Conservation (phyloP, 1,140 invertebrate genomes). For the Drosophila ambigua region DNA sequence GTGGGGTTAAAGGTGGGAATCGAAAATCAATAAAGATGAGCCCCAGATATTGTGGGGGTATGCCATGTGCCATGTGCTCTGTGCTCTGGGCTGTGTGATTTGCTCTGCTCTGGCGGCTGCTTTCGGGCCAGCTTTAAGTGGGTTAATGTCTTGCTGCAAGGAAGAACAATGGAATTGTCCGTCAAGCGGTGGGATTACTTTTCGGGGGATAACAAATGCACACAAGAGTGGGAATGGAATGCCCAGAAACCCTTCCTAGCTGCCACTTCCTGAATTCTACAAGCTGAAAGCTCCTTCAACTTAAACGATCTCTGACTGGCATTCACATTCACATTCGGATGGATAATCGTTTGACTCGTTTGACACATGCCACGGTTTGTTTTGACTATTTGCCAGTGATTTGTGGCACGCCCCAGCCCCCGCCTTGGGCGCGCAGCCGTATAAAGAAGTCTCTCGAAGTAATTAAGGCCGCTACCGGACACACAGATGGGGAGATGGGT, state of each 20-base stretch:
- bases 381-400: slow-evolving; percentile 74
- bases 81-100: slow-evolving; percentile 17
- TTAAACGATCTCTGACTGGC: slow-evolving; percentile 45
- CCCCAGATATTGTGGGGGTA: slow-evolving; percentile 37
- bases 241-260: background rate
- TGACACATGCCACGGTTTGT: slow-evolving; percentile 61
- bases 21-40: slow-evolving; percentile 78
- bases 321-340: background rate
- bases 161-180: slow-evolving; percentile 57
- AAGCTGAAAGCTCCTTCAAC: slow-evolving; percentile 19
- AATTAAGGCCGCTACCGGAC: slow-evolving; percentile 79
- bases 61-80: slow-evolving; percentile 22
- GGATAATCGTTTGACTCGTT: slow-evolving; percentile 52
- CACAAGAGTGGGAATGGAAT: slow-evolving; percentile 7
- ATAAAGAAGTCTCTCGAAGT: slow-evolving; percentile 39
- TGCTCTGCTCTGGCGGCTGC: slow-evolving; percentile 20
- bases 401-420: slow-evolving; percentile 55
- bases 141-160: slow-evolving; percentile 66
- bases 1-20: slow-evolving; percentile 58
- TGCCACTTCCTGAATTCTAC: slow-evolving; percentile 30
- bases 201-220: too few relatives aligned
- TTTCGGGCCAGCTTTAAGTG: slow-evolving; percentile 54
- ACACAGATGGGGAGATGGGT: slow-evolving; percentile 6
- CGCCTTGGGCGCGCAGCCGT: too few relatives aligned
- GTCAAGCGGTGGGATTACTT: slow-evolving; percentile 36